Conservation (phyloP, 2,797 vertebrate genomes). For the Odontamblyopus rebecca region DNA sequence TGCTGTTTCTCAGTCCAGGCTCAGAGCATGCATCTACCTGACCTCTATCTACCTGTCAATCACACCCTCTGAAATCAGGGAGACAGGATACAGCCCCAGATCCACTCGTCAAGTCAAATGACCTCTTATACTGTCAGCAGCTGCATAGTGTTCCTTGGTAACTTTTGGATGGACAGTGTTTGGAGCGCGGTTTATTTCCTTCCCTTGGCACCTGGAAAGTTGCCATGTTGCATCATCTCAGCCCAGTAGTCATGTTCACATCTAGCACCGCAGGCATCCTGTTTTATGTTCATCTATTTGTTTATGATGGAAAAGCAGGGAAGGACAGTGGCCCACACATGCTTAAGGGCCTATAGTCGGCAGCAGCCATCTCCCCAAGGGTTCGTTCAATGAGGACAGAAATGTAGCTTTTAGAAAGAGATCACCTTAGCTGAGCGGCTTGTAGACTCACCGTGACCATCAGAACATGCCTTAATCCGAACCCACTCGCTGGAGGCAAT, state of each 20-base stretch:
- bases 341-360: slow-evolving; percentile 13
- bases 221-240: slow-evolving; percentile 41
- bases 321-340: slow-evolving; percentile 31
- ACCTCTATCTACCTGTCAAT: too few relatives aligned
- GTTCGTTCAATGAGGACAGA: neutral
- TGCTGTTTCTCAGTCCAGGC: too few relatives aligned
- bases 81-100: too few relatives aligned
- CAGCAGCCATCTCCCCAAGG: neutral
- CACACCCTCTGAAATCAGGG: too few relatives aligned
- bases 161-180: neutral
- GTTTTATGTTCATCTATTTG: slow-evolving; percentile 42
- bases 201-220: slow-evolving; percentile 25
- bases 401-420: slow-evolving; percentile 4
- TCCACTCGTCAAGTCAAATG: neutral
- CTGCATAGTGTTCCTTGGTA: neutral
- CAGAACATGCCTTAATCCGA: neutral
- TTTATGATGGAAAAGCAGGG: slow-evolving; percentile 43
- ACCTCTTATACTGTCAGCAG: neutral
- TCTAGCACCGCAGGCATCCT: slow-evolving; percentile 26
- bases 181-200: slow-evolving; percentile 9
- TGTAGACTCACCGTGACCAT: neutral
- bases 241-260: slow-evolving; percentile 38
- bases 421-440: neutral
- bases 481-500: slow-evolving; percentile 3
- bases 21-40: too few relatives aligned